A percentile compares a stretch with the other conserved stretches of the same genome.
Evolutionary conservation across 2,113 vertebrate species (phyloP).

Genomic region (Holacanthus passer): DNA sequence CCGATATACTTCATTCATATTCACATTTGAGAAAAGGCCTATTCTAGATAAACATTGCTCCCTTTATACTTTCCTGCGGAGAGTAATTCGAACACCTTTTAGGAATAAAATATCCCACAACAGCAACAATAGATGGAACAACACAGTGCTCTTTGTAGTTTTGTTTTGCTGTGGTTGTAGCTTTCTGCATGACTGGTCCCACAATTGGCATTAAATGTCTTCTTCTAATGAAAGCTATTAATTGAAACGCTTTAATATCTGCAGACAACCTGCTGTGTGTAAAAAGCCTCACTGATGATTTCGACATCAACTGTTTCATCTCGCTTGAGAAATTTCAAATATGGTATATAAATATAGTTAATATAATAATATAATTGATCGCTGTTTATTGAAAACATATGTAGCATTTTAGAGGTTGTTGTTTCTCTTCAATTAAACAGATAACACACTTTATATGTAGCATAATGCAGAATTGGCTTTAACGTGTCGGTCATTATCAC

Average conservation of each 20-base stretch:
- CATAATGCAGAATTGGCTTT: neutral
- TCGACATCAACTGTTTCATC: neutral
- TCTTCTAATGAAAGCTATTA: no score
- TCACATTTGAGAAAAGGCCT: neutral
- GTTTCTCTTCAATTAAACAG: neutral
- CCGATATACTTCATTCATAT: neutral
- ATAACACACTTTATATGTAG: neutral
- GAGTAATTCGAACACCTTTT: neutral
- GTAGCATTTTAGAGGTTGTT: neutral
- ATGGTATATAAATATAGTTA: neutral
- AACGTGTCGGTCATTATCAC: neutral
- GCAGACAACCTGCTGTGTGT: neutral
- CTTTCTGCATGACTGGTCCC: neutral
- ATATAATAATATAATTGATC: no score
- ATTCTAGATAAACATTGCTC: neutral
- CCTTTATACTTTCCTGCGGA: neutral
- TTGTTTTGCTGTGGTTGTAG: neutral
- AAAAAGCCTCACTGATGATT: neutral
- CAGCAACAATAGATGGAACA: neutral
- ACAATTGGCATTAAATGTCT: neutral
- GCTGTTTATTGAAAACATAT: neutral
- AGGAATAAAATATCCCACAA: neutral
- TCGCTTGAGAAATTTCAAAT: neutral
- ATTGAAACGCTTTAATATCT: neutral
- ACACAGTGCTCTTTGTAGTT: neutral